phyloP scores from a whole-genome alignment of 1,140 invertebrate genomes.

The Aplysia californica region DNA sequence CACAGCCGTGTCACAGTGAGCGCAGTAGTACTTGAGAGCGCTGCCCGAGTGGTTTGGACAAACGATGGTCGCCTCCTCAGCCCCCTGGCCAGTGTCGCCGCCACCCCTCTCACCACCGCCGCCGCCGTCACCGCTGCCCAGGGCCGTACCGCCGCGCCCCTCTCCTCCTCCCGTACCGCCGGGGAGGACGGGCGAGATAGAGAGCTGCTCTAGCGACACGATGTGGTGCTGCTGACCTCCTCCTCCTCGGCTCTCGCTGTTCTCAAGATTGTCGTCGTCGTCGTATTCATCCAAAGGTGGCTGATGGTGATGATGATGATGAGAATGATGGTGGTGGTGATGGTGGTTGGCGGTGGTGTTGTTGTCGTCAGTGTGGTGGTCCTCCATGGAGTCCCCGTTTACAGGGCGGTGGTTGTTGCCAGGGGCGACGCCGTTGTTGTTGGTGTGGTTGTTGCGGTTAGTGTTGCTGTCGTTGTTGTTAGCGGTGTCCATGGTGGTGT shows the following conservation, averaged over 20 bases:
- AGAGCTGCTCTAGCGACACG: not conserved
- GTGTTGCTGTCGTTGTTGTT: not conserved
- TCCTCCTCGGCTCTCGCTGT: not conserved
- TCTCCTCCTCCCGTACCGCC: not conserved
- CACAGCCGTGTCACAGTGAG: constrained; percentile 72
- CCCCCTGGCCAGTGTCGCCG: constrained; percentile 44
- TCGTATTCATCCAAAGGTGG: not conserved
- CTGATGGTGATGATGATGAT: not conserved
- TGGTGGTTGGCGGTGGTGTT: not conserved
- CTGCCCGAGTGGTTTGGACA: constrained; percentile 67
- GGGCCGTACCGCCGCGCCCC: not conserved
- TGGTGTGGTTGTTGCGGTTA: not conserved
- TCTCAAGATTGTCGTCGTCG: not conserved
- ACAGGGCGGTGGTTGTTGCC: not conserved
- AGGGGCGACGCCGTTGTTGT: constrained; percentile 22
- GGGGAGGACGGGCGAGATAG: not conserved
- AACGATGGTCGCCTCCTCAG: constrained; percentile 46
- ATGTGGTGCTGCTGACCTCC: constrained; percentile 2
- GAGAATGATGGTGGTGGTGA: not conserved
- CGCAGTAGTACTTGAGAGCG: constrained; percentile 71
- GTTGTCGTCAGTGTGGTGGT: not conserved
- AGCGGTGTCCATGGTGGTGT: constrained; percentile 36
- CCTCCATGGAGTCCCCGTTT: not conserved
- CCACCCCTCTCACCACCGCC: constrained; percentile 28
- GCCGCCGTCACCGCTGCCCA: constrained; percentile 24